Evolutionary conservation across 2,113 vertebrate genomes (phyloP), one percentile per base, ranked within the genome.

Genomic region (Hemichromis elongatus): DNA sequence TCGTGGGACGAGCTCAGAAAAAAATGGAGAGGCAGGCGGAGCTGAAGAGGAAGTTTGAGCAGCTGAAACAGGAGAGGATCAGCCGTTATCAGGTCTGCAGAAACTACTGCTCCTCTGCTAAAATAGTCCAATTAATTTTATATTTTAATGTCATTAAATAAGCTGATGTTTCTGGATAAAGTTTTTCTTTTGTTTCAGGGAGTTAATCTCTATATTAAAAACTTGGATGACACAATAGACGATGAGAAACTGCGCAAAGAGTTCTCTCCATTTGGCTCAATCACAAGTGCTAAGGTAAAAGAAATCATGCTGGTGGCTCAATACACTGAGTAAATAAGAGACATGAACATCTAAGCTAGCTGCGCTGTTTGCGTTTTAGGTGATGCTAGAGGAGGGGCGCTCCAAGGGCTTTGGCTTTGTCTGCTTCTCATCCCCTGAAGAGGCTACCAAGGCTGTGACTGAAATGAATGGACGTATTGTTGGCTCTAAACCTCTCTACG

Each of bases 371-470:
- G 1, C 84, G 16, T 92, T 84, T 73, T 87, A 99, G 99, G 98
- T 99, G 81, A 99, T 99, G 99, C 95, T 99, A 42, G 98, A 99
- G 92, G 99, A 99, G 30, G 98, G 99, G 16, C 97, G 98, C 90
- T 99, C 98, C 93, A 99, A 99, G 95, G 99, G 99, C 13, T 99
- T 99, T 88, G 99, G 99, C 84, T 99, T 99, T 56, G 99, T 99
- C 90, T 99, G 99, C 95, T 99, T 99, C 96, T 99, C 98, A 40
- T 99, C 98, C 75, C 99, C 99, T 5, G 99, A 99, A 93, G 99
- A 99, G 91, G 99, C 99, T 56, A 99, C 99, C 24, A 99, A 99
- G 92, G 99, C 99, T 0, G 99, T 99, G 89, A 99, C 99, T 1
- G 99, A 99, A 95, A 99, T 99, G 99, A 99, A 99, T 0, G 98